A percentile compares a stretch with the other conserved stretches of the same genome.
Conservation (phyloP, 37 sponge, comb jelly and placozoan genomes). For the Mnemiopsis leidyi region DNA sequence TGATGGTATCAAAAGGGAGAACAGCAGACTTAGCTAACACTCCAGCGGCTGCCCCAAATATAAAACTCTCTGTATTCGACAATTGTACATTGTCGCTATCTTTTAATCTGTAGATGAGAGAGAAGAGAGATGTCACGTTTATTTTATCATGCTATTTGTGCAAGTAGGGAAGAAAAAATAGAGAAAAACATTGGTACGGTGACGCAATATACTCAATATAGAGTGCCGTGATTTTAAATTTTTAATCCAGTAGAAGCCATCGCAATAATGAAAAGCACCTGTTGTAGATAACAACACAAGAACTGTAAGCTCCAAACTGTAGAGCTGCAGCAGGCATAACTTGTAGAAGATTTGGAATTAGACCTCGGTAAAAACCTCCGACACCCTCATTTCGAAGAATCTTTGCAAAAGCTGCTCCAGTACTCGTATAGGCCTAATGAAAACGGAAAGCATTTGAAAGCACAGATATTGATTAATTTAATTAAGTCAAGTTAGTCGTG, state of each 20-base stretch:
- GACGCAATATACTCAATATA: too few relatives aligned
- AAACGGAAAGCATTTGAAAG: too few relatives aligned
- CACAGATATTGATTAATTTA: too few relatives aligned
- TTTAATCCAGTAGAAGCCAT: too few relatives aligned
- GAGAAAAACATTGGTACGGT: too few relatives aligned
- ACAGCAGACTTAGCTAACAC: background rate
- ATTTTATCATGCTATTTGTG: too few relatives aligned
- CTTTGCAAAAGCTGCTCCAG: background rate
- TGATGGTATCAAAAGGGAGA: constrained; percentile 15
- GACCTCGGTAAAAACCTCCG: constrained; percentile 5
- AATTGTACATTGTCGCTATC: background rate
- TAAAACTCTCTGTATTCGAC: background rate
- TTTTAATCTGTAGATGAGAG: background rate
- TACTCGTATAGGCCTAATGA: background rate
- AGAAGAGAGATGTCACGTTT: background rate
- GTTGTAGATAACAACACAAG: background rate
- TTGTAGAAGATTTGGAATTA: constrained; percentile 14
- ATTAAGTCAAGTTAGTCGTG: too few relatives aligned
- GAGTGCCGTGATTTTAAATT: too few relatives aligned
- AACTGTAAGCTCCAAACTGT: constrained; percentile 47
- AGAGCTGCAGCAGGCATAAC: background rate
- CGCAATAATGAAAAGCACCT: too few relatives aligned
- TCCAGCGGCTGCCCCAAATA: constrained; percentile 28
- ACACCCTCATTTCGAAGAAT: background rate
- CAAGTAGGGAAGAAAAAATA: too few relatives aligned